Base-by-base conservation (phyloP, 2,797 vertebrate genomes). In the Parambassis ranga region DNA sequence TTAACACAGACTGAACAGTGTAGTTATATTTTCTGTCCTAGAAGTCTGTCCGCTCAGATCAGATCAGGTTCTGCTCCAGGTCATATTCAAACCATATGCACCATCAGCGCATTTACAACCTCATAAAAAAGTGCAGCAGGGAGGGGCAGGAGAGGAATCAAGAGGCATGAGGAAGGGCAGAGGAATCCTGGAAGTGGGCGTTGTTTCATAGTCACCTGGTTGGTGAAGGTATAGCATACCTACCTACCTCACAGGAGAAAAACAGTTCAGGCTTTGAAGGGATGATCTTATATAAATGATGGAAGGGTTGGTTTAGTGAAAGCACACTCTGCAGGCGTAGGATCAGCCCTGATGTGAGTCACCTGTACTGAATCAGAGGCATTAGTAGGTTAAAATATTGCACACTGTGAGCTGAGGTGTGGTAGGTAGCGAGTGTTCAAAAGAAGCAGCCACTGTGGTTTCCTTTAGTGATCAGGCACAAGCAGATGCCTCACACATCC, bases 341-440 rank as follows among this genome's bases (percentile, higher is more conserved):
- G n/a, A n/a, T n/a, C n/a, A 65, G 27, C 41, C 71, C 42, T 56
- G 6, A 31, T 20, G 65, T 75, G 69, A 82, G 71, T 75, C 73
- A 77, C 4, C 32, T 38, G 3, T 9, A n/a, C 23, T 62, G 7
- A 51, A 36, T 49, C 13, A 4, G 24, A 78, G 39, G 32, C 32
- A 84, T 89, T 88, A 90, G 87, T 87, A 20, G 60, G 76, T 85
- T 82, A 74, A 70, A 32, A 30, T 27, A 65, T 67, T 42, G 53
- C 50, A 66, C 70, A 78, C 8, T 0, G 66, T 79, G 78, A 79
- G 62, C 19, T 66, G 59, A n/a, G n/a, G n/a, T 28, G 28, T 64
- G 70, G 83, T 63, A 52, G 50, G 26, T 9, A 32, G 72, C 67
- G 65, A 79, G 67, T 61, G 65, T 67, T 43, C 24, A 26, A 57